Evolutionary conservation across 2,113 vertebrate species (phyloP).

Genomic region (Hypocryptadius cinnamomeus): DNA sequence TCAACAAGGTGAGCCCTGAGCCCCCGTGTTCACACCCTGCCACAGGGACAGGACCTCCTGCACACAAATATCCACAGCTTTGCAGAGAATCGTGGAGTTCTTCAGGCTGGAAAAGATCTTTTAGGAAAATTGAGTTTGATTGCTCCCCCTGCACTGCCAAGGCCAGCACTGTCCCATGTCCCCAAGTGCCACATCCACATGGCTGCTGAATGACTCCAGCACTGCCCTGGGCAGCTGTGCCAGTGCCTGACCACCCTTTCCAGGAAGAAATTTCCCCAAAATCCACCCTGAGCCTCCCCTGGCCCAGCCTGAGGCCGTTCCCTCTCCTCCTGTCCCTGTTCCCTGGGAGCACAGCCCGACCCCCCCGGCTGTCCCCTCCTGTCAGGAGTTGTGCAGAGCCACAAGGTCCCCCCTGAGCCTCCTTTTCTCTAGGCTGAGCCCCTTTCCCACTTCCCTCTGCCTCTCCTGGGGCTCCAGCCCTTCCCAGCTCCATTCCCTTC

Average conservation of each 20-base stretch:
- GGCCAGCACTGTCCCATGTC: fast-evolving
- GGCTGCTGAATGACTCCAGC: fast-evolving
- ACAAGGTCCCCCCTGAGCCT: background rate
- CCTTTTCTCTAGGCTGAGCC: background rate
- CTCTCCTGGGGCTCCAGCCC: background rate
- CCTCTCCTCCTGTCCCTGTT: background rate
- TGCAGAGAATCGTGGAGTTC: fast-evolving
- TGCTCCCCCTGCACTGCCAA: background rate
- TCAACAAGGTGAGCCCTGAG: conserved; percentile 85
- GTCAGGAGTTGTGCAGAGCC: background rate
- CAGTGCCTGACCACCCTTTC: fast-evolving
- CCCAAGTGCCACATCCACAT: background rate
- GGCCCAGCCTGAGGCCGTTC: background rate
- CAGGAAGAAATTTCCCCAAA: fast-evolving
- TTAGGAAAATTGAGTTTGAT: background rate
- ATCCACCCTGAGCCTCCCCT: fast-evolving
- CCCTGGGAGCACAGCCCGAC: background rate
- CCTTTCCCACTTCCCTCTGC: background rate
- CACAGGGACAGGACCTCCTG: fast-evolving
- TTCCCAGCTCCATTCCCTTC: background rate
- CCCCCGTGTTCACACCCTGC: fast-evolving
- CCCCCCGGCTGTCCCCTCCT: background rate
- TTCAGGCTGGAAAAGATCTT: background rate
- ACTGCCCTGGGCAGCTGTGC: background rate
- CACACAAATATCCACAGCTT: fast-evolving